Conservation (phyloP, 2,113 vertebrate genomes). For the Anthoscopus minutus region DNA sequence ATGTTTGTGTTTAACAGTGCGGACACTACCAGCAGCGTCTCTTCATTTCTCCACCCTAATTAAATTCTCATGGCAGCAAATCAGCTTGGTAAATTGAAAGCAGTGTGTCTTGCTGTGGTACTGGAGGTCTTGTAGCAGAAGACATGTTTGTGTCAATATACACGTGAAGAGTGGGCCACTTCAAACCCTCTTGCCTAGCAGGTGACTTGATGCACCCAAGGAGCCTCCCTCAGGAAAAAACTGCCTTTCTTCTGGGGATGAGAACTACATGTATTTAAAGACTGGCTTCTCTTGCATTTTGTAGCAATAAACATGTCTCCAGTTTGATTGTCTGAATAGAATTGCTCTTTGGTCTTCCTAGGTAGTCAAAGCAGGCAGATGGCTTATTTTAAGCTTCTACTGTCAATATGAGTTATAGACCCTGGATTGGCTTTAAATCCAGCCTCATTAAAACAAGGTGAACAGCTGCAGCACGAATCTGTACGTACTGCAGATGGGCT, state of each 20-base stretch:
- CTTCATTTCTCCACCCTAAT: neutral
- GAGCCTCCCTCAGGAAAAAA: neutral
- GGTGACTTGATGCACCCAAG: neutral
- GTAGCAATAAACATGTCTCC: neutral
- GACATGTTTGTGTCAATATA: neutral
- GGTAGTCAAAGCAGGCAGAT: neutral
- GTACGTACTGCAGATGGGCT: neutral
- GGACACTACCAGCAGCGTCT: neutral
- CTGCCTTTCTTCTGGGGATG: neutral
- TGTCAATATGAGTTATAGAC: neutral
- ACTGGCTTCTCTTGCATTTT: neutral
- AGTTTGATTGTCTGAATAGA: neutral
- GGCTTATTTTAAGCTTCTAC: neutral
- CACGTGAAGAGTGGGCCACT: neutral
- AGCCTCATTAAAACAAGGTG: neutral
- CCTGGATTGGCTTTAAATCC: neutral
- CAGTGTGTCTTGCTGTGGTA: neutral
- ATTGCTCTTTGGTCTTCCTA: neutral
- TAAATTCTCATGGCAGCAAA: neutral
- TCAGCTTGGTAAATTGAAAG: neutral
- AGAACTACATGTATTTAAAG: neutral
- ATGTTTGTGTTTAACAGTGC: neutral
- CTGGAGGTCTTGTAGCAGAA: neutral
- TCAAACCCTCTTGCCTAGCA: neutral
- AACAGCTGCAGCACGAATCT: neutral